phyloP scores from a whole-genome alignment of 1,140 invertebrate genomes.

The Ctenoplectra terminalis region DNA sequence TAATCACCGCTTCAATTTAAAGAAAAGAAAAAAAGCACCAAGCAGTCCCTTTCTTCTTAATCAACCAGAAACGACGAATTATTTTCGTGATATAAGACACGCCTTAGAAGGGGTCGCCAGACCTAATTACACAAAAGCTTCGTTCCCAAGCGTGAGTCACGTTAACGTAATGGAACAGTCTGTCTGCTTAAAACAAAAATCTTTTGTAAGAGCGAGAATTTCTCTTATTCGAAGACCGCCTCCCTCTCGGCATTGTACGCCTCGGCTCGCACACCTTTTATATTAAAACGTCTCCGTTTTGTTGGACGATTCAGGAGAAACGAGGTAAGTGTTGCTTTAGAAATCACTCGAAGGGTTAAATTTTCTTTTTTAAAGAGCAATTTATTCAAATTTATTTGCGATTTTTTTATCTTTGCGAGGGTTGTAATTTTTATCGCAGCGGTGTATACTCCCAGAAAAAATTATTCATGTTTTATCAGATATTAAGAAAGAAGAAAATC shows the following conservation, averaged over 20 bases:
- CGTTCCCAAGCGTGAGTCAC: slow-evolving; percentile 26
- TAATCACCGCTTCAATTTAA: no score
- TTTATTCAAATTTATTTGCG: not conserved
- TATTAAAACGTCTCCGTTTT: not conserved
- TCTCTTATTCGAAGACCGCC: not conserved
- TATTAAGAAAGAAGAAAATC: no score
- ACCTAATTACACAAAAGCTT: slow-evolving; percentile 23
- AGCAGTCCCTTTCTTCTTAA: not conserved
- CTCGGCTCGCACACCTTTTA: not conserved
- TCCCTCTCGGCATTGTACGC: not conserved
- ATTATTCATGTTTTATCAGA: no score
- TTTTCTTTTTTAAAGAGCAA: not conserved
- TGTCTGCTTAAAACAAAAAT: slow-evolving; percentile 7
- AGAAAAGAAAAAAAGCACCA: not conserved
- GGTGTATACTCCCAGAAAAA: no score
- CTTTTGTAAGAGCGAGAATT: not conserved
- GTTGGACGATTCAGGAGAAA: not conserved
- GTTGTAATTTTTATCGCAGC: no score
- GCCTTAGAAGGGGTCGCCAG: not conserved
- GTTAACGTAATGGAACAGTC: slow-evolving; percentile 23
- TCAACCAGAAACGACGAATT: slow-evolving; percentile 12
- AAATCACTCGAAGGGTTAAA: not conserved
- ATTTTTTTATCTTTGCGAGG: not conserved
- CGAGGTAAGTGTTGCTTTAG: not conserved
- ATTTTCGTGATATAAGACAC: slow-evolving; percentile 2